phyloP scores from a whole-genome alignment of 2,888 invertebrate genomes.

The Portevinia maculata region DNA sequence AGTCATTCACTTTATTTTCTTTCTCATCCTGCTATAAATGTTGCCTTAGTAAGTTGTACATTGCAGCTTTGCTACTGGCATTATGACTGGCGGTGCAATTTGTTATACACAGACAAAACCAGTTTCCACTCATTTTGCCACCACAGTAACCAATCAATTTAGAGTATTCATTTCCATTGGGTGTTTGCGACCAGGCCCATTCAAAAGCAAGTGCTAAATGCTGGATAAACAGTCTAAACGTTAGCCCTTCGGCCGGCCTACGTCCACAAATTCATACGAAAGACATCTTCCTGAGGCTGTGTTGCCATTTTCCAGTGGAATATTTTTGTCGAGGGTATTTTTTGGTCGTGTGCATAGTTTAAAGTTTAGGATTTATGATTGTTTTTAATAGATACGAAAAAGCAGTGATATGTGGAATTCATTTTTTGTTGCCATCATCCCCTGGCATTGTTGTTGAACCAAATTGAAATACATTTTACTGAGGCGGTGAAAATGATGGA shows the following conservation, averaged over 20 bases:
- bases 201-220: constrained; percentile 25
- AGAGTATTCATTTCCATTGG: constrained; percentile 41
- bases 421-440: constrained; percentile 25
- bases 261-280: background rate
- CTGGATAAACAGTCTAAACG: background rate
- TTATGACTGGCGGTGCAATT: constrained; percentile 45
- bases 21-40: no score
- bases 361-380: constrained; percentile 49
- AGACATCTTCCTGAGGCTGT: constrained; percentile 20
- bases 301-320: constrained; percentile 13
- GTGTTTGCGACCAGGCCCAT: constrained; percentile 19
- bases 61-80: constrained; percentile 31
- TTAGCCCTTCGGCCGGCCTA: background rate
- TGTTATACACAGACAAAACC: constrained; percentile 28
- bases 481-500: background rate
- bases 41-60: constrained; percentile 3
- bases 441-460: background rate
- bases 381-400: constrained; percentile 27
- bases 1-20: no score
- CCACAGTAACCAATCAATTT: constrained; percentile 45
- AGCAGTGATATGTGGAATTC: constrained; percentile 10
- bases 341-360: constrained; percentile 24
- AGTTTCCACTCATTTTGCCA: constrained; percentile 26
- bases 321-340: background rate
- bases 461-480: constrained; percentile 15